phyloP scores from a whole-genome alignment of 2,113 vertebrate species.

The Jacana jacana region DNA sequence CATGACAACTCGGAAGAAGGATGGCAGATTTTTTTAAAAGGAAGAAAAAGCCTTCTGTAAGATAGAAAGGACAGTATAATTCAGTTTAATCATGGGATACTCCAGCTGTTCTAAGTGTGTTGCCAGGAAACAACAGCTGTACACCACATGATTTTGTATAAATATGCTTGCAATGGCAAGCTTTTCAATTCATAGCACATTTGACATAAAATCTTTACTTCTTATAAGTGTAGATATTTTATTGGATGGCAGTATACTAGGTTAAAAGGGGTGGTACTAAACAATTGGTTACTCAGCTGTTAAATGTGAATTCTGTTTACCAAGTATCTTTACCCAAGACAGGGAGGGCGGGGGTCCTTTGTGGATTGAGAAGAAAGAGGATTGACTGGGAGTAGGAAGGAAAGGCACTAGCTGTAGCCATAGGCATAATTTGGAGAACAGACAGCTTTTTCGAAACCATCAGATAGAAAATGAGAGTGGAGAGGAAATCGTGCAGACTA shows the following conservation, averaged over 20 bases:
- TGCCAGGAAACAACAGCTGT: conserved; percentile 17
- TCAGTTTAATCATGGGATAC: neutral
- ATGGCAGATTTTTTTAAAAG: neutral
- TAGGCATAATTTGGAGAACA: neutral
- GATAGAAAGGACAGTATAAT: neutral
- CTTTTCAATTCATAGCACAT: neutral
- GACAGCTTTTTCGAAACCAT: neutral
- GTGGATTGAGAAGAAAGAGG: neutral
- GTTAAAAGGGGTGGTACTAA: neutral
- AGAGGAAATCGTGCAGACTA: neutral
- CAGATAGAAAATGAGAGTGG: neutral
- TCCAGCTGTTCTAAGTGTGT: neutral
- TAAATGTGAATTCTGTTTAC: neutral
- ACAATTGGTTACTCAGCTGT: neutral
- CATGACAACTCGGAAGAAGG: neutral
- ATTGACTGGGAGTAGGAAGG: neutral
- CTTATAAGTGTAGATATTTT: neutral
- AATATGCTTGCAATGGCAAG: neutral
- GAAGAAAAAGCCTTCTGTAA: neutral
- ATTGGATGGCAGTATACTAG: neutral
- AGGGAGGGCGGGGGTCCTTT: neutral
- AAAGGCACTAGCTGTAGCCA: neutral
- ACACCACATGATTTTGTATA: neutral
- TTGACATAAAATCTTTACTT: neutral
- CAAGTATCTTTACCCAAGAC: neutral